Percentiles rank a stretch among this genome's conserved stretches.
phyloP scores from a whole-genome alignment of 2,113 vertebrate species.

The Chloropsis hardwickii region DNA sequence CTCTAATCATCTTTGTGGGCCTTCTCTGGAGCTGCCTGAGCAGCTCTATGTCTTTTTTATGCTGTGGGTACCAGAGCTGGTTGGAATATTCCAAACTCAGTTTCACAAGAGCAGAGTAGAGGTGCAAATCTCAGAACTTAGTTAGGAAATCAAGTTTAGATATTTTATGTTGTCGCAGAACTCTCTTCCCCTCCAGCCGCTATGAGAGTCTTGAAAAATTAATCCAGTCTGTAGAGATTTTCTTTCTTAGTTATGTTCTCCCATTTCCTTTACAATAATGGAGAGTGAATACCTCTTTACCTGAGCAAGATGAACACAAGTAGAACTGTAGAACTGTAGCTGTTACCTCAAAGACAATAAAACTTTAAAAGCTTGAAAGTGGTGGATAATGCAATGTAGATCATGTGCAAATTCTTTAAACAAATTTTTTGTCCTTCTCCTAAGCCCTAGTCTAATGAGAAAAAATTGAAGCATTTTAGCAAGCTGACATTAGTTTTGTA shows the following conservation, averaged over 20 bases:
- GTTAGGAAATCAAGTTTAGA: neutral
- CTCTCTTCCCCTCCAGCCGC: neutral
- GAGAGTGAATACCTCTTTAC: neutral
- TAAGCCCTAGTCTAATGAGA: neutral
- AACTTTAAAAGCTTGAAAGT: neutral
- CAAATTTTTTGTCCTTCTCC: neutral
- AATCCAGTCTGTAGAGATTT: neutral
- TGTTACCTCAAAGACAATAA: neutral
- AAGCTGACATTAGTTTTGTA: neutral
- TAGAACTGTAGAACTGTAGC: neutral
- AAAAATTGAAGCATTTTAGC: neutral
- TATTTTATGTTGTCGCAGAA: neutral
- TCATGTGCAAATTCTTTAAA: neutral
- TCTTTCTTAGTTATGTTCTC: neutral
- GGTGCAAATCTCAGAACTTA: neutral
- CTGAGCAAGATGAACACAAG: neutral
- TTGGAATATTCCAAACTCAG: neutral
- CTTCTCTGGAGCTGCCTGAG: neutral
- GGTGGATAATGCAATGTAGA: neutral
- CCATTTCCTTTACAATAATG: neutral
- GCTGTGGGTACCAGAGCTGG: neutral
- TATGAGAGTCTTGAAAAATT: neutral
- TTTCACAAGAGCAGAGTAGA: neutral
- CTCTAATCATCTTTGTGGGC: neutral
- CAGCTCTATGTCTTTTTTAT: neutral